Evolutionary conservation across 92 coral and sea anemone genomes (phyloP), one percentile per base, ranked within the genome.

Genomic region (Actinernus sp.): DNA sequence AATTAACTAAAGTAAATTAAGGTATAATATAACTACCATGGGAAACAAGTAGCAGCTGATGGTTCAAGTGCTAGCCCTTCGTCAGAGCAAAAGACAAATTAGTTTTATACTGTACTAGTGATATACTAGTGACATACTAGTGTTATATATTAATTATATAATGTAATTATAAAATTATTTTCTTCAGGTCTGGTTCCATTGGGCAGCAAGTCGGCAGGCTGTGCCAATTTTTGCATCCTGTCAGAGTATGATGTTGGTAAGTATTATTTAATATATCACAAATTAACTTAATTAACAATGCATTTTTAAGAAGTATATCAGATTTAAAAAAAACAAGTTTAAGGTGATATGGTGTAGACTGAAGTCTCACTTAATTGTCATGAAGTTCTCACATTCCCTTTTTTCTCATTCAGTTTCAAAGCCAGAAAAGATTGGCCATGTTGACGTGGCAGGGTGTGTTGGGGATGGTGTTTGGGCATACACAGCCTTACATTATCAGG

Each of bases 371-470:
- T 45, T 16, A 13, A 9, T 3, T 17, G 40, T 4, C 61, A 12
- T 39, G 20, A 36, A 23, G 25, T 2, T 32, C 30, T 23, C 41
- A 64, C 34, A 47, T 26, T 50, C 11, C 5, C 14, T 22, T 51
- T 25, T 40, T 54, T 16, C 48, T 51, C 31, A 33, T 50, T 36
- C 49, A 95, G 99, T 85, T 44, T 49, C 50, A 32, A 95, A 94
- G 64, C 98, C 98, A 27, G 82, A 83, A 63, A 94, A 87, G 61
- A 86, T 91, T 27, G 81, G 65, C 57, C 93, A 83, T 66, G 86
- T 92, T 19, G 98, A 94, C 65, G 97, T 95, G 9, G 97, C 98
- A 51, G 96, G 97, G 14, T 94, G 94, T 46, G 70, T 94, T 65
- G 98, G 98, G 3, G 92, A 94, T 81, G 97, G 93, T 19, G 41